Evolutionary conservation across 2,797 vertebrate species (phyloP), one percentile per base, ranked within the genome.

Genomic region (Fistularia commersonii): DNA sequence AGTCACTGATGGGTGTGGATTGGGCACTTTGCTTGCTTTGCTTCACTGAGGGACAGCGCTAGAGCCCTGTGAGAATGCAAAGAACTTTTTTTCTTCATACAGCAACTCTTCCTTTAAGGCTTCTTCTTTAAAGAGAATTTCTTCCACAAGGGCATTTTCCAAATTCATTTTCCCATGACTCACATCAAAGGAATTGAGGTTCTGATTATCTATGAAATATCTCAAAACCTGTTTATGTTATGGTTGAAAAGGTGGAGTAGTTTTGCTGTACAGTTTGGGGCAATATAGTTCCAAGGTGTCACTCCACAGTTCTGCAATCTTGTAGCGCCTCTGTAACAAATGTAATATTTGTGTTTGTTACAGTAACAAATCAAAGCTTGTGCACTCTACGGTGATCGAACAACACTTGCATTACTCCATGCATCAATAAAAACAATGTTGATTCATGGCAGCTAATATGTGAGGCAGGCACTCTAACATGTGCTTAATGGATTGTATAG

Each of bases 391-490:
- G 53, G 44, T 68, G 58, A 77, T 37, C 33, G 38, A 43, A 47
- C 39, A 55, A 43, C 50, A 57, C 40, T 70, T 44, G 51, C 64
- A 75, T 79, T 54, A 61, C 46, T 53, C 37, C 34, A 51, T 14
- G 44, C 76, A 78, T 86, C 64, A 13, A 82, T 80, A 78, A 56
- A 23, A 23, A 51, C 42, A 58, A 50, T 63, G 61, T 74, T 79
- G 77, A 87, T 84, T 86, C 74, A 83, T 66, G 57, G 60, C 49
- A 13, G 59, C 59, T 72, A 70, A 72, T 69, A 71, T 74, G 46
- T 81, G 65, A 80, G 48, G 47, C 51, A 57, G 48, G 50, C 63
- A 54, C 62, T 54, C 61, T 15, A 45, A 71, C 61, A 69, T 56
- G 70, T 61, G 55, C 52, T 54, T 23, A 66, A 81, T 69, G 58